A percentile compares a stretch with the other conserved stretches of the same genome.
Evolutionary conservation across 2,888 invertebrate genomes (phyloP).

Genomic region (Sipha maydis): DNA sequence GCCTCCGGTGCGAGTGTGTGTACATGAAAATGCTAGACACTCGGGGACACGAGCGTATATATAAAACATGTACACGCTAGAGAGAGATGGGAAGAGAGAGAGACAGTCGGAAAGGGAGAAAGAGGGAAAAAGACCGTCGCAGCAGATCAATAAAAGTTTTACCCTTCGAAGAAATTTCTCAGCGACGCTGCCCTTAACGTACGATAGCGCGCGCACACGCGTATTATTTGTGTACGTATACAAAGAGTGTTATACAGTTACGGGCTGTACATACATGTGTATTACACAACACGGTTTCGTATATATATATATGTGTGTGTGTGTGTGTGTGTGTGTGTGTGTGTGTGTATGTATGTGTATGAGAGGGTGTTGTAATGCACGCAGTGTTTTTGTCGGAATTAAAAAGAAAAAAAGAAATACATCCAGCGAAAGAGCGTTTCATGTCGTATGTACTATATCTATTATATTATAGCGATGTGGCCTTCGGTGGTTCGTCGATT

Average conservation of each 20-base stretch:
- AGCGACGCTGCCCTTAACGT: constrained; percentile 45
- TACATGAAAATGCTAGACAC: constrained; percentile 57
- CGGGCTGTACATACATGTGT: not conserved
- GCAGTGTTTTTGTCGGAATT: constrained; percentile 33
- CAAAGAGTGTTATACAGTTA: not conserved
- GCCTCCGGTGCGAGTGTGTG: not conserved
- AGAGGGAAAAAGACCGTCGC: constrained; percentile 39
- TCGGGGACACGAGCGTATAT: constrained; percentile 38
- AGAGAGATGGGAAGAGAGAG: not conserved
- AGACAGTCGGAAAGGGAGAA: not conserved
- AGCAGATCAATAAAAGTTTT: constrained; percentile 61
- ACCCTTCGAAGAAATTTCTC: constrained; percentile 68
- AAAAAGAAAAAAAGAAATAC: constrained; percentile 22
- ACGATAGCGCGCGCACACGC: too few species aligned
- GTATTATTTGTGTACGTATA: not conserved
- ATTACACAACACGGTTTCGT: constrained; percentile 36
- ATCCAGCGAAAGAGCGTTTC: constrained; percentile 19
- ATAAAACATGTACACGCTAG: not conserved
- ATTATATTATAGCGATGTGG: not conserved
- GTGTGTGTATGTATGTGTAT: not conserved
- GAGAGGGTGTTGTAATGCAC: constrained; percentile 40
- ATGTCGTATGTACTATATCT: not conserved
- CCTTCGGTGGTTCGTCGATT: not conserved
- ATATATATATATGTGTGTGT: not conserved
- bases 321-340: not conserved